Base-by-base conservation (phyloP, 2,797 vertebrate genomes). In the Streptopelia turtur region DNA sequence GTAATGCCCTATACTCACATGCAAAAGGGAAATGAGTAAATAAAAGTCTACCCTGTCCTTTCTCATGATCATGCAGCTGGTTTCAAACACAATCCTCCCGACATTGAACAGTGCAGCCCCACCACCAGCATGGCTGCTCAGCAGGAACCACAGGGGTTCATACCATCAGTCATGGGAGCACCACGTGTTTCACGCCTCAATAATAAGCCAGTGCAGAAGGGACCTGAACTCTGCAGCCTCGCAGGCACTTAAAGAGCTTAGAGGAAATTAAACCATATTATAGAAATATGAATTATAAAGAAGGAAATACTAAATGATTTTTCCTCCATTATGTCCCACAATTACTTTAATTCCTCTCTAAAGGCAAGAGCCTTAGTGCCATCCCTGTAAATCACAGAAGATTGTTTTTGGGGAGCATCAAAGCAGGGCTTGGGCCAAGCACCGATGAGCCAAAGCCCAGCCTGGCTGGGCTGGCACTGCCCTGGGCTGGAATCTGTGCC, bases 381-480 rank as follows among this genome's bases (percentile, higher is more conserved):
- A 71, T n/a, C 80, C 49, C 69, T 22, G 60, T 14, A 75, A 77
- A 90, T 30, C 80, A 22, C 61, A 3, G 0, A 10, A 14, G 39
- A 61, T 43, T 12, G 64, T 55, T 49, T 82, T 61, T 9, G 13
- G 6, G 88, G 75, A 82, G 16, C 55, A 20, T 50, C 37, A 3
- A 16, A 14, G 31, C 1, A 9, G 43, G 31, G 28, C 7, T 53
- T 9, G 33, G 33, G 30, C 25, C 2, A 1, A 76, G 25, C 49
- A 78, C 57, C 45, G 27, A 7, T 52, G 35, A 25, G 3, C 31
- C 55, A 14, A 17, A 35, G 2, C 41, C 60, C 17, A 31, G n/a
- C 28, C 25, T 2, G 1, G 55, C 0, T 43, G 41, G 41, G 0
- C 0, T 7, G 20, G 25, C 49, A 1, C 7, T 41, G 27, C 30